Evolutionary conservation across 2,797 vertebrate species (phyloP).

Genomic region (Catharus ustulatus): DNA sequence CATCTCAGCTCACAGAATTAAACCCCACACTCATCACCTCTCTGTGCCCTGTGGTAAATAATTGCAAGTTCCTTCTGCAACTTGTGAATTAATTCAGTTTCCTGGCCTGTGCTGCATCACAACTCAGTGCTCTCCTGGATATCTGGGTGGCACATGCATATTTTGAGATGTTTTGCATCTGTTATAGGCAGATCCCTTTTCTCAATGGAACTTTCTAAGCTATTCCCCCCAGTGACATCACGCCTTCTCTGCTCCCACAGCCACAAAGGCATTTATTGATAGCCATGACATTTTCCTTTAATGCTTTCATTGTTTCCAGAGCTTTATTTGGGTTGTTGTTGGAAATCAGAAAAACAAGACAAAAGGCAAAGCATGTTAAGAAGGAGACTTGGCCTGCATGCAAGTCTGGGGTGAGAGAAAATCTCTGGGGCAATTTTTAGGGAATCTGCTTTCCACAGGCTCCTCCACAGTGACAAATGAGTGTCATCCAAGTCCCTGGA

Average conservation of each 20-base stretch:
- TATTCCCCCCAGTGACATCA: constrained; percentile 67
- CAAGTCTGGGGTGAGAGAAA: neutral
- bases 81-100: constrained; percentile 36
- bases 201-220: constrained; percentile 72
- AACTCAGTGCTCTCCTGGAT: neutral
- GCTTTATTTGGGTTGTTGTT: constrained; percentile 56
- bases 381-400: neutral
- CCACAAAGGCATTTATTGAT: constrained; percentile 72
- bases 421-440: neutral
- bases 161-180: constrained; percentile 47
- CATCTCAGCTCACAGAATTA: constrained; percentile 44
- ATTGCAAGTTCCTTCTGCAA: constrained; percentile 51
- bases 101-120: neutral
- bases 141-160: neutral
- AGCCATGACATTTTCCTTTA: constrained; percentile 69
- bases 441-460: neutral
- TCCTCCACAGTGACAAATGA: neutral
- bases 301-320: constrained; percentile 70
- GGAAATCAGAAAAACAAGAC: constrained; percentile 51
- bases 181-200: constrained; percentile 61
- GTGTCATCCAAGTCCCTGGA: neutral
- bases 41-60: neutral
- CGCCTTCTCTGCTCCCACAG: constrained; percentile 37
- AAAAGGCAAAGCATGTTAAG: constrained; percentile 46
- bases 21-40: neutral